Evolutionary conservation across 2,888 invertebrate species (phyloP), one percentile per base, ranked within the genome.

Genomic region (Tetranychus truncatus): DNA sequence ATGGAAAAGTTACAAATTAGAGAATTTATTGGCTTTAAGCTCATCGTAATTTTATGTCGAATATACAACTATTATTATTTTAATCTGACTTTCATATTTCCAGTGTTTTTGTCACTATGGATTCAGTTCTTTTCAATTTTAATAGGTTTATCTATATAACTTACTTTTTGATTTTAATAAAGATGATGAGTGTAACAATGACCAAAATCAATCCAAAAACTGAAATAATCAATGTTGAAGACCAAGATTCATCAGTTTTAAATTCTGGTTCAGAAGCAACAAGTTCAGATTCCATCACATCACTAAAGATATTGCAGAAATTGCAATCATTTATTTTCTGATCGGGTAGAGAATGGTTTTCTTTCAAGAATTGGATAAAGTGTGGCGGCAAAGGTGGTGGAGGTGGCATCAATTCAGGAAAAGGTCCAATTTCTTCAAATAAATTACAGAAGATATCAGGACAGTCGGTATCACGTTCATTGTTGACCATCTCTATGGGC

Each of bases 171-270:
- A 9, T 15, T 55, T 55, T 55, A 15, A 55, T 55, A 15, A 55
- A 15, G 15, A 55, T 55, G 55, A 55, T 15, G 55, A 55, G 55
- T 55, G 15, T 15, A 7, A 55, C 1, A 15, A 55, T 55, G 34
- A 18, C 90, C 91, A 74, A 92, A 85, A 78, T 91, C 87, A 66
- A 91, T 86, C 89, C 90, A 79, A 91, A 87, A 81, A 90, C 89
- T 75, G 90, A 90, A 0, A 89, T 89, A 80, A 91, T 89, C 77
- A 91, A 83, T 69, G 91, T 88, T 78, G 91, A 85, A 74, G 91
- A 86, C 91, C 91, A 92, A 0, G 91, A 90, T 82, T 91, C 90
- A 69, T 34, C 34, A 18, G 34, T 69, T n/a, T 45, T 75, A 18
- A 20, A 55, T 20, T 71, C 90, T 21, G 66, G 55, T 34, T 34